Evolutionary conservation across 2,113 vertebrate species (phyloP), one percentile per base, ranked within the genome.

Genomic region (Lichenostomus cassidix): DNA sequence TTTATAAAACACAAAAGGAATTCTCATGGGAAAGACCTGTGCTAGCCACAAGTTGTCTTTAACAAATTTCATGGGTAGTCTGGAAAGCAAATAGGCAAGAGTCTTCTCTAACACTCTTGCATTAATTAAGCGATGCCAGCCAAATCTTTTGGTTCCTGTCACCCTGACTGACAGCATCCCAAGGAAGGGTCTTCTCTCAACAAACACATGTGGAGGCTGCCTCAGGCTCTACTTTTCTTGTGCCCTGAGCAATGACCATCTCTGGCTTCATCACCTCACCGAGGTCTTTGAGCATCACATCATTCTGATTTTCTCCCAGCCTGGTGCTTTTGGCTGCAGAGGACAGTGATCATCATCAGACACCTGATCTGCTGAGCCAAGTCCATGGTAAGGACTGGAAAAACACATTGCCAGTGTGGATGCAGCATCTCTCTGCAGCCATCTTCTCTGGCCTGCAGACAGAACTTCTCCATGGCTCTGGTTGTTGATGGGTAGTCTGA

Each of bases 341-440:
- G 2, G 2, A 20, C 35, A 28, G 42, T 2, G 16, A 9, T 50
- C 35, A 14, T 47, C 39, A 7, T 19, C 0, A 2, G 47, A 33
- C 15, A 25, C 21, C 41, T 10, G 55, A 41, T 56, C 23, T 73
- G 1, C 35, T 35, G 29, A 68, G 35, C 20, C 1, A 12, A 33
- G 18, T 58, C 79, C 50, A 8, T 0, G 0, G 20, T 52, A 56
- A 70, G 23, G 64, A 53, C n/a, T 44, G 64, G 59, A 59, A 52
- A 22, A 68, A 74, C 22, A 9, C 4, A 0, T 4, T 1, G 5
- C 18, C 10, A 1, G 0, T 7, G 24, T 28, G 60, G 35, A 46
- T 33, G 55, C 49, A 25, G 15, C 8, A 16, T 47, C 25, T 12
- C 6, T 12, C 76, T 56, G 35, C 22, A 39, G 71, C 62, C 22